phyloP scores from a whole-genome alignment of 2,113 vertebrate genomes.

The Bos javanicus region DNA sequence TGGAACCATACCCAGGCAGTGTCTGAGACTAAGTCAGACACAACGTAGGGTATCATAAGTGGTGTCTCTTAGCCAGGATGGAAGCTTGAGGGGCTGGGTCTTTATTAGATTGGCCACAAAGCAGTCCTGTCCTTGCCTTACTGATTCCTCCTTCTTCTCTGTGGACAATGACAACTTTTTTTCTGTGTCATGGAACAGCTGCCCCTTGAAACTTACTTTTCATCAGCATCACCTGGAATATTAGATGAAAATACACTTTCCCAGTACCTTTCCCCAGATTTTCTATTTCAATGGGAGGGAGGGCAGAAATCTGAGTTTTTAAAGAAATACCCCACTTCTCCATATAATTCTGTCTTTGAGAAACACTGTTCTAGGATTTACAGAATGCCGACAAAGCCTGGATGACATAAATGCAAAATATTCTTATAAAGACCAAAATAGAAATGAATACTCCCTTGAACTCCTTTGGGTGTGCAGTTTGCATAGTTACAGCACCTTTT shows the following conservation, averaged over 20 bases:
- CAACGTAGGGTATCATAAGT: neutral
- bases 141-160: neutral
- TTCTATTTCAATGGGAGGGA: neutral
- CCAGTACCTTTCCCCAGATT: neutral
- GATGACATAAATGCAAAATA: constrained; percentile 56
- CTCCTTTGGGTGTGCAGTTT: constrained; percentile 42
- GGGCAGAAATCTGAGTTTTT: neutral
- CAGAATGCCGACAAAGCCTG: neutral
- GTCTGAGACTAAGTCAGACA: neutral
- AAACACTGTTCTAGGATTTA: neutral
- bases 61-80: neutral
- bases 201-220: constrained; percentile 1
- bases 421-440: constrained; percentile 38
- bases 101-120: neutral
- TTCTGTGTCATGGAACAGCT: neutral
- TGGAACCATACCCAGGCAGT: neutral
- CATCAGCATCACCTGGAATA: neutral
- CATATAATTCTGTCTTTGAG: neutral
- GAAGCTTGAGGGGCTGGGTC: neutral
- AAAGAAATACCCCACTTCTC: neutral
- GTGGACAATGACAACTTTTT: neutral
- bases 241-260: neutral
- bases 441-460: constrained; percentile 24
- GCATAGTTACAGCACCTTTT: constrained; percentile 51
- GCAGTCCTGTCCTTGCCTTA: neutral